phyloP scores from a whole-genome alignment of 2,113 vertebrate genomes.

The Embiotoca jacksoni region DNA sequence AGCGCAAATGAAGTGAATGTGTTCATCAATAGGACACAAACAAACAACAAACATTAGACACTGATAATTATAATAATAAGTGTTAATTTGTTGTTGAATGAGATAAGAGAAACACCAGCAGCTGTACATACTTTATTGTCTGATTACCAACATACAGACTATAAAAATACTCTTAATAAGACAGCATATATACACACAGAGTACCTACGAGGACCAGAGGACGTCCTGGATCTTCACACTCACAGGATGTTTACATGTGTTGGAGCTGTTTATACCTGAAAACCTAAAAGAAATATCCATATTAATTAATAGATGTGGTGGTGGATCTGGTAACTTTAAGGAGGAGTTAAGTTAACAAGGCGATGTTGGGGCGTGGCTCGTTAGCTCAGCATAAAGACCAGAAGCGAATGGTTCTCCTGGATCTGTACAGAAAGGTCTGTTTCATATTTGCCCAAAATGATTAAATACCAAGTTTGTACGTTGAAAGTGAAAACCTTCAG shows the following conservation, averaged over 20 bases:
- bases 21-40: too few relatives aligned
- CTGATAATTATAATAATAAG: too few relatives aligned
- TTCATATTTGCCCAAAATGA: too few relatives aligned
- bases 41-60: too few relatives aligned
- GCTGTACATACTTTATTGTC: constrained; percentile 34
- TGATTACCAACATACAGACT: too few relatives aligned
- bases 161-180: background rate
- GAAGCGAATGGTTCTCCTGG: too few relatives aligned
- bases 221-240: constrained; percentile 14
- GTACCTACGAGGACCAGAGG: background rate
- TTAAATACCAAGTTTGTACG: too few relatives aligned
- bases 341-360: background rate
- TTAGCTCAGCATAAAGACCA: background rate
- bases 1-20: too few relatives aligned
- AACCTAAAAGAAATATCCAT: too few relatives aligned
- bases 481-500: too few relatives aligned
- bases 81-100: background rate
- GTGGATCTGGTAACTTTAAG: background rate
- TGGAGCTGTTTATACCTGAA: background rate
- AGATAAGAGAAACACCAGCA: background rate
- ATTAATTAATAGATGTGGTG: background rate
- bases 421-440: too few relatives aligned
- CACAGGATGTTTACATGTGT: background rate
- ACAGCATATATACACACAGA: constrained; percentile 41
- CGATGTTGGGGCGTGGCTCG: too few relatives aligned